These are phyloP conservation scores for Calonectris borealis DNA, from an alignment of 2,113 vertebrate species.

Conservation along the genomic window DNA sequence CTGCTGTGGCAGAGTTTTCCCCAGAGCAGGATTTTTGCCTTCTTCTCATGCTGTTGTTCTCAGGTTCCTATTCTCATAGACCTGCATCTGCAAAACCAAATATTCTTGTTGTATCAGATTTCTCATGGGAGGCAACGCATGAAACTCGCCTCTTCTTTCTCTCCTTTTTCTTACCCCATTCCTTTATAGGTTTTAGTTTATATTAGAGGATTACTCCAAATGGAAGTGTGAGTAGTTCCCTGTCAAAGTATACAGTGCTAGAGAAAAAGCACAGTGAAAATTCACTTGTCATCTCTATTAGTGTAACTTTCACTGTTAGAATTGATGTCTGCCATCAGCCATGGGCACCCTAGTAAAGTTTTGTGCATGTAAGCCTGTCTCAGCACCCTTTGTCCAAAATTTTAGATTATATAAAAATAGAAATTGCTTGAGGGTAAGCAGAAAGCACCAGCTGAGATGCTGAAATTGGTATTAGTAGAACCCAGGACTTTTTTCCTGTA, in stretches of 20 bases:
- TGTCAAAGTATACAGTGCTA: background rate
- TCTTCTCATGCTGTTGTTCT: background rate
- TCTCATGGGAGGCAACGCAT: background rate
- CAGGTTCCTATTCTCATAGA: background rate
- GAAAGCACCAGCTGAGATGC: background rate
- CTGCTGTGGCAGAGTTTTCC: background rate
- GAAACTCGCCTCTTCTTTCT: background rate
- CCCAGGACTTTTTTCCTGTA: background rate
- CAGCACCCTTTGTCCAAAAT: slow-evolving; percentile 11
- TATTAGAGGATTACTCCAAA: background rate
- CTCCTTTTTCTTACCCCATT: background rate
- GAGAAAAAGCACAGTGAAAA: background rate
- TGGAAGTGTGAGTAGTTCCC: background rate
- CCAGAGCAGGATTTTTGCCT: background rate
- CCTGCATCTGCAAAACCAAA: background rate
- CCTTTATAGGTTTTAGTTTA: background rate
- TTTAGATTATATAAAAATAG: background rate
- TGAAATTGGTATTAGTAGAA: background rate
- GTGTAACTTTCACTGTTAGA: background rate
- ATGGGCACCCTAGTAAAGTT: background rate
- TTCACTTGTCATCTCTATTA: background rate
- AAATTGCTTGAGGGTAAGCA: background rate
- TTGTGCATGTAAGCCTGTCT: slow-evolving; percentile 7
- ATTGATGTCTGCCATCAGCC: background rate
- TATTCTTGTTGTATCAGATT: background rate